A percentile compares a stretch with the other conserved stretches of the same genome.
phyloP scores from a whole-genome alignment of 1,140 invertebrate genomes.

The Aphelinus atriplicis region DNA sequence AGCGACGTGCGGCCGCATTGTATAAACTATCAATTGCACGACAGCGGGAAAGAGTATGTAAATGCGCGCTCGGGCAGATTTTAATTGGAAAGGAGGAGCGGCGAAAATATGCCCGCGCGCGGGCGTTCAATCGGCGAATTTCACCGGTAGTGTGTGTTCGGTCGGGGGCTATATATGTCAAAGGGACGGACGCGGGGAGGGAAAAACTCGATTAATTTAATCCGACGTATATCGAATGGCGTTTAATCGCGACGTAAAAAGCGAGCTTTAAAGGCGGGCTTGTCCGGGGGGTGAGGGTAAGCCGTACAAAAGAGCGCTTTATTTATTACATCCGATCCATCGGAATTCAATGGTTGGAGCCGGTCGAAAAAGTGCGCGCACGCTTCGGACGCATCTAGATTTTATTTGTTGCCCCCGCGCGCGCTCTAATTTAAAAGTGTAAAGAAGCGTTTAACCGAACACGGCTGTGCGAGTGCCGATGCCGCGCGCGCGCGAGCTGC shows the following conservation, averaged over 20 bases:
- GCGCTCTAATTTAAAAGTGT: too few relatives aligned
- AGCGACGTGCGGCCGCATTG: too few relatives aligned
- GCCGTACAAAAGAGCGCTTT: slow-evolving; percentile 22
- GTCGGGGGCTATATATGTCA: slow-evolving; percentile 24
- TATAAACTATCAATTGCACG: too few relatives aligned
- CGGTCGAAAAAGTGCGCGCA: too few relatives aligned
- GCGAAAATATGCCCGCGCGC: not conserved
- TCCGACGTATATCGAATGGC: slow-evolving; percentile 21
- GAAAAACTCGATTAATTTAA: slow-evolving; percentile 33
- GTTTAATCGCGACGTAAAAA: slow-evolving; percentile 18
- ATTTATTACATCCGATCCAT: slow-evolving; percentile 34
- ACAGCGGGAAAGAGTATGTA: not conserved
- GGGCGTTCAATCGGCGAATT: slow-evolving; percentile 16
- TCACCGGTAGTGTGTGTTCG: not conserved
- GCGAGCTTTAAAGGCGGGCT: slow-evolving; percentile 1
- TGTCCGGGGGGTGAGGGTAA: not conserved
- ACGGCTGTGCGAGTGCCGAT: too few relatives aligned
- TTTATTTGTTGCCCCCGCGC: too few relatives aligned
- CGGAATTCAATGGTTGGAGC: slow-evolving; percentile 27
- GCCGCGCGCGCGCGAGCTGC: too few relatives aligned
- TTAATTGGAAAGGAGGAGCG: not conserved
- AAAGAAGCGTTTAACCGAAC: too few relatives aligned
- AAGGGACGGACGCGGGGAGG: slow-evolving; percentile 7
- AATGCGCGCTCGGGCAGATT: not conserved
- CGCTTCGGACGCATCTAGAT: too few relatives aligned